Evolutionary conservation across 2,797 vertebrate genomes (phyloP), one percentile per base, ranked within the genome.

Genomic region (Poeciliopsis infans): DNA sequence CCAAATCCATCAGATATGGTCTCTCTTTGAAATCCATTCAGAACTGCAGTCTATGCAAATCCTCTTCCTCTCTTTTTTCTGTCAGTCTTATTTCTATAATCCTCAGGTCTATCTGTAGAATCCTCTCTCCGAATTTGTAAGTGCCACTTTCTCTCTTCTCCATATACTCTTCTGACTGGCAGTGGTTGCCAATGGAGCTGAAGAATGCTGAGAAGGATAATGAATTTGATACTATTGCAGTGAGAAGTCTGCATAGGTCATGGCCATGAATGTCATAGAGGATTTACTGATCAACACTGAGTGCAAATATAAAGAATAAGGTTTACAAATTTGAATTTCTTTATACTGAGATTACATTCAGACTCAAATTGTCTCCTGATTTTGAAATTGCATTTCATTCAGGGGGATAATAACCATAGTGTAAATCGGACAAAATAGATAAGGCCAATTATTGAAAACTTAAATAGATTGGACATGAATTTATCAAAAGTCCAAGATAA

Each of bases 1-100:
- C 41, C 64, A 91, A 90, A 89, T 90, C 88, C 89, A 88, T 85
- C 85, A 83, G 87, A 90, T 91, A 88, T 15, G 59, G 45, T 74
- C 78, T 87, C 81, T 33, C 51, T 71, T 59, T 15, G 70, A 89
- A 91, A 89, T 89, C 90, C 77, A 80, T 88, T 81, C 33, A 64
- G 80, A 85, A 81, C 66, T 69, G 72, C 53, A 85, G 73, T 80
- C 59, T 79, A 88, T 91, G 75, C 80, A 86, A 89, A 90, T 90
- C 88, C 81, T 69, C 7, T 25, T 84, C 69, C 75, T 76, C 5
- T 25, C 5, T 23, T 70, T 69, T 77, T 80, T 2, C 33, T 72
- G 75, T 85, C 89, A 74, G 79, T 85, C 57, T 79, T n/a, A 87
- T 89, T 85, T 83, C 79, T 81, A 47, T 87, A 91, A 91, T 94